Evolutionary conservation across 2,888 invertebrate species (phyloP).

Genomic region (Platyscelio sp.): DNA sequence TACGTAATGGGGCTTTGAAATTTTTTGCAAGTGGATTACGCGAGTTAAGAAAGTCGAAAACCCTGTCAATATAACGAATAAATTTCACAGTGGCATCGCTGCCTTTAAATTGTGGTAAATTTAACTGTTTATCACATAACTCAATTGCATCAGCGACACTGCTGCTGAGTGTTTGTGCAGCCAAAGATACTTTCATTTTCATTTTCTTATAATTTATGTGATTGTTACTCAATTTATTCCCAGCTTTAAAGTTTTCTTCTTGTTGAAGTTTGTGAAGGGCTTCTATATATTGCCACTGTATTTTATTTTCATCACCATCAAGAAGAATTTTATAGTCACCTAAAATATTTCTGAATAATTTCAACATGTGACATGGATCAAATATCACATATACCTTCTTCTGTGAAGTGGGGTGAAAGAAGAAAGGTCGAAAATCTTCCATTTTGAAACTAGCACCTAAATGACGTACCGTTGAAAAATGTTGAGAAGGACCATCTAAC

Average conservation of each 20-base stretch:
- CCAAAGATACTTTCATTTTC: constrained; percentile 73
- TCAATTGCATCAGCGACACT: constrained; percentile 74
- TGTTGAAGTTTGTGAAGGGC: constrained; percentile 2
- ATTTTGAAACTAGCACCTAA: too few relatives aligned
- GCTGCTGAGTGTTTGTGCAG: constrained; percentile 73
- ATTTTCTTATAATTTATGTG: constrained; percentile 56
- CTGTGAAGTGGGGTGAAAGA: too few relatives aligned
- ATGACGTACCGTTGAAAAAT: too few relatives aligned
- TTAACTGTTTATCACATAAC: constrained; percentile 49
- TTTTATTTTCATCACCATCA: not conserved
- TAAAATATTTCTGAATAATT: constrained; percentile 24
- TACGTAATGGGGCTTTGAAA: constrained; percentile 27
- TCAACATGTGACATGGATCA: too few relatives aligned
- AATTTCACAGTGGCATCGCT: constrained; percentile 30
- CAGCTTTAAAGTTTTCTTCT: constrained; percentile 43
- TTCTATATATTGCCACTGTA: constrained; percentile 15
- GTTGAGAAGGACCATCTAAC: too few relatives aligned
- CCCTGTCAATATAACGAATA: constrained; percentile 22
- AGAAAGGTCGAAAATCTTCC: too few relatives aligned
- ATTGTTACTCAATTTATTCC: constrained; percentile 36
- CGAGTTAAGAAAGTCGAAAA: constrained; percentile 48
- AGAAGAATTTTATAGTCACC: constrained; percentile 1
- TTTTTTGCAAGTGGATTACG: constrained; percentile 19
- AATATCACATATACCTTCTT: too few relatives aligned
- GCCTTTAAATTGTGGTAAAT: not conserved